Evolutionary conservation across 2,797 vertebrate genomes (phyloP).

Genomic region (Ataeniobius toweri): DNA sequence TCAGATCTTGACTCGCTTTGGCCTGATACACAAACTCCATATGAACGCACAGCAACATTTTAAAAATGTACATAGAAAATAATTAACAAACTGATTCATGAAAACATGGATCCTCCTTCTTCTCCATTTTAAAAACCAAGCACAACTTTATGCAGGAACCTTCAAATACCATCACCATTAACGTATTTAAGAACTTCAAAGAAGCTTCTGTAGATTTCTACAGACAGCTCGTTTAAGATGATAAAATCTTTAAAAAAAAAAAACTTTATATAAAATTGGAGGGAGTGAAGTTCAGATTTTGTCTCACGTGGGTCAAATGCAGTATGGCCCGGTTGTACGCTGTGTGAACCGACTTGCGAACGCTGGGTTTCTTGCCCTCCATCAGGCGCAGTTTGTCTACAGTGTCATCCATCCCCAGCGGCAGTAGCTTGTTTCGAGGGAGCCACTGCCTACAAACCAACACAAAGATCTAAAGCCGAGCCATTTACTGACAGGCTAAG

Average conservation of each 20-base stretch:
- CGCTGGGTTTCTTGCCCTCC: slow-evolving; percentile 96
- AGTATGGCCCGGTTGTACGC: slow-evolving; percentile 95
- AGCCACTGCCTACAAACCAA: slow-evolving; percentile 92
- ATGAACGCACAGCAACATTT: slow-evolving; percentile 61
- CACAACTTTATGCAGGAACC: slow-evolving; percentile 35
- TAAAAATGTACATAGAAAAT: slow-evolving; percentile 40
- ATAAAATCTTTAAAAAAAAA: slow-evolving; percentile 41
- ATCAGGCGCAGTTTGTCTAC: slow-evolving; percentile 95
- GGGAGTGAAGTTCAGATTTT: slow-evolving; percentile 88
- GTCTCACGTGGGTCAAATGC: slow-evolving; percentile 90
- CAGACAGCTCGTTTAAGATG: slow-evolving; percentile 47
- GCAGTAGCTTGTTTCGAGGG: slow-evolving; percentile 90
- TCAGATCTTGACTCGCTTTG: slow-evolving; percentile 61
- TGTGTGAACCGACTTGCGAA: slow-evolving; percentile 96
- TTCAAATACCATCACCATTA: slow-evolving; percentile 22
- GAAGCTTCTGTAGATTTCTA: slow-evolving; percentile 40
- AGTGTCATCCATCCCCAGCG: slow-evolving; percentile 91
- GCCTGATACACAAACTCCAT: slow-evolving; percentile 70
- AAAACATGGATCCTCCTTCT: slow-evolving; percentile 49
- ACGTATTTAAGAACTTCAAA: slow-evolving; percentile 27
- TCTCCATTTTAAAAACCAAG: slow-evolving; percentile 40
- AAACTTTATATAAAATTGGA: slow-evolving; percentile 87
- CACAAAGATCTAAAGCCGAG: background rate
- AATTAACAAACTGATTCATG: slow-evolving; percentile 51
- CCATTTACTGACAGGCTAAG: slow-evolving; percentile 17